Evolutionary conservation across 2,797 vertebrate species (phyloP).

Genomic region (Loris lydekkerianus): DNA sequence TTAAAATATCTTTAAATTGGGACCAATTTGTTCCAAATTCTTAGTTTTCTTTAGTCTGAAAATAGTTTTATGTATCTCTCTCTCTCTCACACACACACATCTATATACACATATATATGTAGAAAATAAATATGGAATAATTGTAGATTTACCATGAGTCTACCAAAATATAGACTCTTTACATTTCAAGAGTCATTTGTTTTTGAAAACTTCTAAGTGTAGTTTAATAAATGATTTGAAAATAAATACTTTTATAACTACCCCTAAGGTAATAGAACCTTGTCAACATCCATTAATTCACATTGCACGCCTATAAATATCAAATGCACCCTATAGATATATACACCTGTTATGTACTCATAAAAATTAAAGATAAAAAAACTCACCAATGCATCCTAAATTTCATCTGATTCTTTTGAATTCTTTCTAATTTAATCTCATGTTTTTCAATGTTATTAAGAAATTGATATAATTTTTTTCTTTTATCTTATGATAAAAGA

Average conservation of each 20-base stretch:
- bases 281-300: background rate
- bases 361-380: too few relatives aligned
- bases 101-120: background rate
- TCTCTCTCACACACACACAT: background rate
- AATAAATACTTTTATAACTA: background rate
- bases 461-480: too few relatives aligned
- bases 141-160: background rate
- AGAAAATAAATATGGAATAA: background rate
- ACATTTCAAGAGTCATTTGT: background rate
- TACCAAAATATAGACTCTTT: background rate
- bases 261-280: background rate
- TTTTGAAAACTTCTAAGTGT: background rate
- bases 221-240: background rate
- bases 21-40: background rate
- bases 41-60: background rate
- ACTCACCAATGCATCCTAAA: too few relatives aligned
- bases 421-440: too few relatives aligned
- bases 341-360: too few relatives aligned
- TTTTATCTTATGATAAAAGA: too few relatives aligned
- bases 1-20: background rate
- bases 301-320: too few relatives aligned
- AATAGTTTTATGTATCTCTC: background rate
- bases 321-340: too few relatives aligned
- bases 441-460: too few relatives aligned
- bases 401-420: too few relatives aligned